phyloP scores from a whole-genome alignment of 2,888 invertebrate genomes.

The Apotomis betuletana region DNA sequence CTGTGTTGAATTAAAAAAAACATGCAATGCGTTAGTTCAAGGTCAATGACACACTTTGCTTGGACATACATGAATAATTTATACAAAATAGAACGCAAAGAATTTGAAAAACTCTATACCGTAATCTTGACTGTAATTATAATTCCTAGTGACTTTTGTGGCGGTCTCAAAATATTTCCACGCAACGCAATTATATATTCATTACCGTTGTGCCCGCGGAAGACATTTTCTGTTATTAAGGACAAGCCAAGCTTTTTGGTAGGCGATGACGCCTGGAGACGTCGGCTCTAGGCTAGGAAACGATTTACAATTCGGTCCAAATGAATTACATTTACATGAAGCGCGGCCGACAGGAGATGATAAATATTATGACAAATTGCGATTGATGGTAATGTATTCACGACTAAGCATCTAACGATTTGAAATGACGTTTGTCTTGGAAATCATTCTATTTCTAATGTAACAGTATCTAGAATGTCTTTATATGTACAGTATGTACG shows the following conservation, averaged over 20 bases:
- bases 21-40: constrained; percentile 8
- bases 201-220: constrained; percentile 66
- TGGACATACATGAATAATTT: constrained; percentile 35
- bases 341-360: constrained; percentile 21
- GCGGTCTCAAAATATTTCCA: constrained; percentile 64
- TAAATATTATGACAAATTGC: constrained; percentile 31
- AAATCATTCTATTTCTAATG: neutral
- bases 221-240: constrained; percentile 73
- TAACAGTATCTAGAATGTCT: neutral
- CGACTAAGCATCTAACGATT: constrained; percentile 13
- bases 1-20: constrained; percentile 24
- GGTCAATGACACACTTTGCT: constrained; percentile 30
- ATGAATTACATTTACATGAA: constrained; percentile 41
- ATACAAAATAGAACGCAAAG: constrained; percentile 18
- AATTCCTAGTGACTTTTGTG: constrained; percentile 57
- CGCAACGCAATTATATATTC: constrained; percentile 81
- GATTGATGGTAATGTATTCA: constrained; percentile 22
- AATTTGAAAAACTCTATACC: constrained; percentile 37
- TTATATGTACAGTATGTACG: too few species aligned
- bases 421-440: neutral
- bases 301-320: constrained; percentile 48
- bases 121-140: constrained; percentile 64
- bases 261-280: constrained; percentile 48
- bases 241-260: constrained; percentile 58
- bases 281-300: constrained; percentile 49